A percentile compares a stretch with the other conserved stretches of the same genome.
These are phyloP conservation scores for Natrix natrix DNA, from an alignment of 2,797 vertebrate genomes.

Conservation along the genomic window DNA sequence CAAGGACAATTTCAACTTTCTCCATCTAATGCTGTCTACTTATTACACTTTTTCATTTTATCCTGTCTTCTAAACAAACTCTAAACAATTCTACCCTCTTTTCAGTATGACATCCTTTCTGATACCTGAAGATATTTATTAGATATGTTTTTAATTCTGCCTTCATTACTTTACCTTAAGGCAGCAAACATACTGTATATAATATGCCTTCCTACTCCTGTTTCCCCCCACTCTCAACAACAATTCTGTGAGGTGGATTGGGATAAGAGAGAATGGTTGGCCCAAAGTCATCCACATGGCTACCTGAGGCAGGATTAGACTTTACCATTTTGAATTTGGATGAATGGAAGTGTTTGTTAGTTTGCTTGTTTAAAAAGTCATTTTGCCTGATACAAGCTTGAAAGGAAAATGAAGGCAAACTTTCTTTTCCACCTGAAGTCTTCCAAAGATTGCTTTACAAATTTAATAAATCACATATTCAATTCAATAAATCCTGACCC, in stretches of 20 bases:
- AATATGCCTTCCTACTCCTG: no score
- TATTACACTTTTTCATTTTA: neutral
- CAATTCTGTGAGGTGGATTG: no score
- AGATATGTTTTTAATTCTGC: no score
- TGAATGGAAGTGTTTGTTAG: neutral
- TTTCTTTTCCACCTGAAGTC: neutral
- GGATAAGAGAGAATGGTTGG: no score
- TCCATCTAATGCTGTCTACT: neutral
- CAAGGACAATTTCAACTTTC: neutral
- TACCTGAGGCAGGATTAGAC: no score
- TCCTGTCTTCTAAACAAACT: neutral
- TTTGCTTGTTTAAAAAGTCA: no score
- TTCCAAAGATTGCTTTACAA: neutral
- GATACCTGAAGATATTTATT: neutral
- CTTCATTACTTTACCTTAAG: no score
- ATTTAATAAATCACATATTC: neutral
- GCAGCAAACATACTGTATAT: no score
- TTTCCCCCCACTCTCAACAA: no score
- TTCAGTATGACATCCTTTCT: neutral
- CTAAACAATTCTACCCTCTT: neutral
- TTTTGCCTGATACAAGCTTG: neutral
- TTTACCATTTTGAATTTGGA: neutral
- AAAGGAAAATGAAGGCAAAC: neutral
- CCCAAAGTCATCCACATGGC: no score
- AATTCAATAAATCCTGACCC: neutral